Base-by-base conservation (phyloP, 2,797 vertebrate species). In the Hydrocynus forskahlii region DNA sequence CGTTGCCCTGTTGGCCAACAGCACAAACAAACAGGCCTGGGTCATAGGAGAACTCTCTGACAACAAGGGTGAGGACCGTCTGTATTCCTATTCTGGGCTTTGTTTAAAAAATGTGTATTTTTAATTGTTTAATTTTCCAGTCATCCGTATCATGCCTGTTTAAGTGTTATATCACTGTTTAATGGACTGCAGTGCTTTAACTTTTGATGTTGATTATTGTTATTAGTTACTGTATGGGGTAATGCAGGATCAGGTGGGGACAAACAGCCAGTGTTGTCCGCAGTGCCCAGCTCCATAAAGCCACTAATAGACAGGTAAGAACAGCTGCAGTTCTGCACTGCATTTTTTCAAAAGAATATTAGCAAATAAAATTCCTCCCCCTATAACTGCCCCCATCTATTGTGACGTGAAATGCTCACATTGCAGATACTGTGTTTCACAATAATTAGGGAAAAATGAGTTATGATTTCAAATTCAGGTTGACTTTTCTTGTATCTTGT, bases 31-130 rank as follows among this genome's bases (percentile, higher is more conserved):
- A 88, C 92, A 93, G 67, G 94, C 94, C 54, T 98, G 97, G 97
- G 90, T 99, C 87, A 89, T 98, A 50, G 98, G 97, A 80, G 97
- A 99, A 83, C 95, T 95, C 45, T 97, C 97, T 0, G 96, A 97
- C 87, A 95, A 95, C 87, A 99, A 96, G 95, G 95, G 98, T 98
- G 35, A 93, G 88, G 76, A 60, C 76, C 16, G 73, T n/a, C 9
- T 66, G 0, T 12, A 16, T 13, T 43, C 14, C 2, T n/a, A 60
- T 7, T 23, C 8, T 48, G 5, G 43, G 52, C 29, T 2, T 9
- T 67, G 50, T 35, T 68, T 23, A 66, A 43, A 12, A 35, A 35
- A 35, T 2, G 35, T 3, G 35, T 35, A 35, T 35, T 35, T 64
- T 35, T 16, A 43, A 5, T 68, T 43, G 35, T 50, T 50, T 50